Evolutionary conservation across 2,113 vertebrate species (phyloP), one percentile per base, ranked within the genome.

Genomic region (Caranx ignobilis): DNA sequence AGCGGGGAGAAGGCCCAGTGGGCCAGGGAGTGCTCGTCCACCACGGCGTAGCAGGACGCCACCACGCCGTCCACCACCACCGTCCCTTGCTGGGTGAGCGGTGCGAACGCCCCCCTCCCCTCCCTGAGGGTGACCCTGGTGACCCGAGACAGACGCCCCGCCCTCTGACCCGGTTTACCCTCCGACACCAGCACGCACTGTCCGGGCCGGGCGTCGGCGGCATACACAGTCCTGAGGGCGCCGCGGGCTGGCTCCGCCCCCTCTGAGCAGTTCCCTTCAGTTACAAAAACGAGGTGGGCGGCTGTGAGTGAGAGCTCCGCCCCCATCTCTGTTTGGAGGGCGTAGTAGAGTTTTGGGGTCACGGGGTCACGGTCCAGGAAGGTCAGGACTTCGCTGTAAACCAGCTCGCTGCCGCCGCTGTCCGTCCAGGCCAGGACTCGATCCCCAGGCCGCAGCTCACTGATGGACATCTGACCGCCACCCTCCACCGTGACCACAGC

Each of bases 1-100:
- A 99, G 92, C 0, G 97, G 97, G 89, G 94, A 95, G 82, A 98
- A 97, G 26, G 96, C 97, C 94, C 95, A 64, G 90, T 99, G 97
- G 2, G 97, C 97, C 76, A 98, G 89, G 31, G 56, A 73, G 68
- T 98, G 97, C 79, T 95, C 92, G 71, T 95, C 94, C 88, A 99
- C 93, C 4, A 95, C 88, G 0, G 97, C 97, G 0, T 97, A 98
- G 92, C 97, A 99, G 5, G 97, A 99, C 39, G 95, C 95, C 62
- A 96, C 93, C 84, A 97, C 95, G 0, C 95, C 95, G 0, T 98
- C 95, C 76, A 98, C 97, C 89, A 98, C 95, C 77, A 99, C 70
- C 0, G 97, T 98, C 74, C 97, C 97, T 0, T 96, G 96, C 82
- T 85, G 91, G 0, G 97, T 98, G 64, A 98, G 95, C 0, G 97